Evolutionary conservation across 1,140 invertebrate species (phyloP).

Genomic region (Drosophila cardini): DNA sequence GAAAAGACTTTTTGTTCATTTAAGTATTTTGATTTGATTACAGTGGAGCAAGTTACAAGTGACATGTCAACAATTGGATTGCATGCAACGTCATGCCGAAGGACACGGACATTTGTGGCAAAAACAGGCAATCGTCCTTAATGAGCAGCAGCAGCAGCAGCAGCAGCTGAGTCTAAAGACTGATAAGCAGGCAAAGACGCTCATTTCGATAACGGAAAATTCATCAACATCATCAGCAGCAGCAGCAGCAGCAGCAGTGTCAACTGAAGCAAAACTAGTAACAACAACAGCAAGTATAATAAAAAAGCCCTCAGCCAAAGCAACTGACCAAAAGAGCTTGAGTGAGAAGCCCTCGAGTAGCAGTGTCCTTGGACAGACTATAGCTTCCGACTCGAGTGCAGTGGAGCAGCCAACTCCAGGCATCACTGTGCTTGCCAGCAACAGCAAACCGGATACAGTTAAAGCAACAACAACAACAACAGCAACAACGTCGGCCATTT

Average conservation of each 20-base stretch:
- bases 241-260: slow-evolving; percentile 17
- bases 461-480: slow-evolving; percentile 35
- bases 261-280: background rate
- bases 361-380: slow-evolving; percentile 48
- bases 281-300: slow-evolving; percentile 1
- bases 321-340: slow-evolving; percentile 23
- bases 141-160: slow-evolving; percentile 64
- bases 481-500: slow-evolving; percentile 16
- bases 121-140: slow-evolving; percentile 81
- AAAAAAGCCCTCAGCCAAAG: too few species aligned
- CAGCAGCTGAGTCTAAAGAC: slow-evolving; percentile 59
- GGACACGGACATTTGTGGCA: slow-evolving; percentile 84
- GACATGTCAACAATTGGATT: slow-evolving; percentile 84
- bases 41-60: slow-evolving; percentile 84
- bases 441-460: slow-evolving; percentile 35
- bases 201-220: slow-evolving; percentile 41
- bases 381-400: slow-evolving; percentile 69
- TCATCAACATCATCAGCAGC: slow-evolving; percentile 38
- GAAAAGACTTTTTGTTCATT: slow-evolving; percentile 22
- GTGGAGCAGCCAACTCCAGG: slow-evolving; percentile 25
- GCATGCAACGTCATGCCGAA: slow-evolving; percentile 84
- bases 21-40: slow-evolving; percentile 74
- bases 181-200: slow-evolving; percentile 63
- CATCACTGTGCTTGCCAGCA: slow-evolving; percentile 34
- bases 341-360: slow-evolving; percentile 55